Base-by-base conservation (phyloP, 2,888 invertebrate genomes). In the Mechanitis messenoides region DNA sequence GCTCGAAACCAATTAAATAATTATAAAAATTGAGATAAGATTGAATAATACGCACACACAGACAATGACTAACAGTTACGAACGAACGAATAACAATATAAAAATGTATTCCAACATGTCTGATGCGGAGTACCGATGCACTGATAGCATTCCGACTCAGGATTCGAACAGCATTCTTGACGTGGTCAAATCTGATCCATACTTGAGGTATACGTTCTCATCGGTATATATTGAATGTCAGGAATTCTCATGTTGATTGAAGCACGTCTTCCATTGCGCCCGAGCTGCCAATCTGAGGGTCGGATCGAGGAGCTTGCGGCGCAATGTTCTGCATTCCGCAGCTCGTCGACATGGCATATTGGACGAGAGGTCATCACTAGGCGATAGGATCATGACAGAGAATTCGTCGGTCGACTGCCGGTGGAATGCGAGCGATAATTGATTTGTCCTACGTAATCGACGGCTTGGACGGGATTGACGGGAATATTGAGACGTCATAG, bases 361-460 rank as follows among this genome's bases (percentile, higher is more conserved):
- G 78, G 79, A 79, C 72, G 80, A 83, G 84, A 81, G 81, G 74
- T 77, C 83, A 81, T 84, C 84, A 81, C 77, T 78, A 78, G 77
- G 72, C 74, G 84, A 85, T 86, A 78, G 82, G 83, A 82, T 86
- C 85, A 86, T 86, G 87, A 85, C 83, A 84, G 88, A 77, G 86
- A 87, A 87, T 88, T 86, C 87, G 84, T 84, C 84, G 85, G 82
- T 76, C 78, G 80, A 71, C 79, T 78, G 84, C 77, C 77, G 77
- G 74, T 78, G 88, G 89, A 87, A 90, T 90, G 87, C 84, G 78
- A 81, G 75, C 77, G 77, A 80, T 88, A 90, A 90, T 88, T 88
- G 90, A 90, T 89, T 90, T 84, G 89, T 88, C 87, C 87, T 85
- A 82, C 82, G 86, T 89, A 84, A 87, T 86, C 84, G 83, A 83